phyloP scores from a whole-genome alignment of 1,140 invertebrate genomes.

The Atopsyche davidsoni region DNA sequence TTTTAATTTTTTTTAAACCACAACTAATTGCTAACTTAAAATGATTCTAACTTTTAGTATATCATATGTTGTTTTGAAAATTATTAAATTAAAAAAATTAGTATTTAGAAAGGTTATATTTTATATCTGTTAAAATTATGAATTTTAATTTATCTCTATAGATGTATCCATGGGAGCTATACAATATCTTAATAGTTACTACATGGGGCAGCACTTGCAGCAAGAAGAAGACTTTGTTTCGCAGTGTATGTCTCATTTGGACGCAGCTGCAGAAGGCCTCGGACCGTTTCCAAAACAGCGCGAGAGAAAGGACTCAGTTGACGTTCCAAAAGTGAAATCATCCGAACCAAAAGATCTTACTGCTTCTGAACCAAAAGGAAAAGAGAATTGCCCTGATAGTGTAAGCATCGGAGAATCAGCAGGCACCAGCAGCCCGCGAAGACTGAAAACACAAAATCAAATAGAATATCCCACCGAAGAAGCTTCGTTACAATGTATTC shows the following conservation, averaged over 20 bases:
- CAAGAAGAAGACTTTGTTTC: constrained; percentile 88
- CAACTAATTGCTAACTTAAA: too few relatives aligned
- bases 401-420: background rate
- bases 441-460: constrained; percentile 4
- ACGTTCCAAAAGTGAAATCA: constrained; percentile 24
- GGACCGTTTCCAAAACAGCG: constrained; percentile 43
- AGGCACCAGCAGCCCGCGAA: constrained; percentile 6
- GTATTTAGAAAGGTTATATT: too few relatives aligned
- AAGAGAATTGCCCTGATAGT: constrained; percentile 37
- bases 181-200: constrained; percentile 87
- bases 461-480: constrained; percentile 56
- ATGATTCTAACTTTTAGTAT: too few relatives aligned
- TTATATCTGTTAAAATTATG: too few relatives aligned
- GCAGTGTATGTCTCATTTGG: constrained; percentile 85
- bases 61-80: background rate
- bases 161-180: constrained; percentile 92
- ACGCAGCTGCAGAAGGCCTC: constrained; percentile 69
- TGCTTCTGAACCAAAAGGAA: constrained; percentile 34
- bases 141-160: constrained; percentile 31
- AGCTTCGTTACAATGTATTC: constrained; percentile 78
- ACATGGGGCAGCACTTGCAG: constrained; percentile 83
- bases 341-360: constrained; percentile 20
- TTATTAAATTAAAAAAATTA: background rate
- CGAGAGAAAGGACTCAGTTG: constrained; percentile 23
- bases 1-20: too few relatives aligned